Base-by-base conservation (phyloP, 1,140 invertebrate genomes). In the Nebria ingens region DNA sequence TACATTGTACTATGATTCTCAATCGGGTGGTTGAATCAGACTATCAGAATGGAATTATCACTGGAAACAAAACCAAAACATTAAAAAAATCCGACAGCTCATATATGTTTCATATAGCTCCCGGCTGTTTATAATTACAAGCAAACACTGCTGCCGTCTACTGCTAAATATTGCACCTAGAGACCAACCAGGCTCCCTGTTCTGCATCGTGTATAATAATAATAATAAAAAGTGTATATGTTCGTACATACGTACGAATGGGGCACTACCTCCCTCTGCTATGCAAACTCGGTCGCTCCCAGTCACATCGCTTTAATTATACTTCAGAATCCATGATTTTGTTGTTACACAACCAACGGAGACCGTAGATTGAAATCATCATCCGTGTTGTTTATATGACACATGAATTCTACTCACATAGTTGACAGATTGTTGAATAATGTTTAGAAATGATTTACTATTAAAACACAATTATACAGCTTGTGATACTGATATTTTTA, bases 141-240 rank as follows among this genome's bases (percentile, higher is more conserved):
- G 15, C 40, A 45, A 45, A 17, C 40, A 45, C 3, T 12, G 4
- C 40, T 12, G 40, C 40, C 40, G 15, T 45, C 40, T 17, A 17
- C 40, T 45, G 40, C 15, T 45, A 45, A 45, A 45, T 45, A 45
- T 45, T 45, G 6, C 15, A 45, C 40, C 40, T 45, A 34, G 25
- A 17, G 40, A 6, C 9, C 9, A 3, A 11, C 6, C 17, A 17
- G 40, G 40, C 15, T 11, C 40, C 6, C n/a, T n/a, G 40, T 17
- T 45, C 40, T 11, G 15, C 17, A 45, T 17, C 17, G 17, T 45
- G 15, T 45, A 45, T 45, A 45, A 9, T 29, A 29, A 17, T 45
- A 45, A 45, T 45, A 17, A 45, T 12, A 45, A 45, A 45, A 45
- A 9, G 9, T 45, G n/a, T 34, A 34, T n/a, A n/a, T n/a, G n/a